These are phyloP conservation scores for Nemoura dubitans DNA, from an alignment of 2,888 invertebrate species.

Conservation along the genomic window DNA sequence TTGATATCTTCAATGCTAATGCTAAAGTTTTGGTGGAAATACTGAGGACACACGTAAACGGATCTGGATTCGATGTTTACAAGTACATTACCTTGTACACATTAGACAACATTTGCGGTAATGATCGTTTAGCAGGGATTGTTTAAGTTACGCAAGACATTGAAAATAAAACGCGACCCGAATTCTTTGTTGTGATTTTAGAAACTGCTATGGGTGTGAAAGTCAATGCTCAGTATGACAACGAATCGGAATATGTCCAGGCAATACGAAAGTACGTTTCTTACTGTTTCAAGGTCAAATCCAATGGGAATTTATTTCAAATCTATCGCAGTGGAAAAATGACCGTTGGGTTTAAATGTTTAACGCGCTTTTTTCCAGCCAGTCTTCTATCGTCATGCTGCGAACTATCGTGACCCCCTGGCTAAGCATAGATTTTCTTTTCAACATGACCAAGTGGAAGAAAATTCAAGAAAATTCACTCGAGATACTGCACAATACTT, in stretches of 20 bases:
- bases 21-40: background rate
- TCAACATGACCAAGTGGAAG: conserved; percentile 22
- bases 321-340: background rate
- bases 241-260: conserved; percentile 44
- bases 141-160: background rate
- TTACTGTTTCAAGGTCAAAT: background rate
- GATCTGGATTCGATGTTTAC: conserved; percentile 59
- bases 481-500: conserved; percentile 28
- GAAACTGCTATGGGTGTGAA: conserved; percentile 43
- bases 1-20: background rate
- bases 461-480: conserved; percentile 25
- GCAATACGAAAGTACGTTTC: conserved; percentile 41
- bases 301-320: background rate
- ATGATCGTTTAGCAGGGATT: conserved; percentile 49
- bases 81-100: conserved; percentile 69
- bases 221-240: conserved; percentile 39
- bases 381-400: conserved; percentile 1
- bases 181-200: conserved; percentile 32
- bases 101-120: conserved; percentile 72
- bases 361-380: background rate
- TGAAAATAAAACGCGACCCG: no score
- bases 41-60: background rate
- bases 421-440: conserved; percentile 32
- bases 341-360: background rate
- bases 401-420: conserved; percentile 40